Conservation (phyloP, 2,888 invertebrate genomes). For the Tridacna crocea region DNA sequence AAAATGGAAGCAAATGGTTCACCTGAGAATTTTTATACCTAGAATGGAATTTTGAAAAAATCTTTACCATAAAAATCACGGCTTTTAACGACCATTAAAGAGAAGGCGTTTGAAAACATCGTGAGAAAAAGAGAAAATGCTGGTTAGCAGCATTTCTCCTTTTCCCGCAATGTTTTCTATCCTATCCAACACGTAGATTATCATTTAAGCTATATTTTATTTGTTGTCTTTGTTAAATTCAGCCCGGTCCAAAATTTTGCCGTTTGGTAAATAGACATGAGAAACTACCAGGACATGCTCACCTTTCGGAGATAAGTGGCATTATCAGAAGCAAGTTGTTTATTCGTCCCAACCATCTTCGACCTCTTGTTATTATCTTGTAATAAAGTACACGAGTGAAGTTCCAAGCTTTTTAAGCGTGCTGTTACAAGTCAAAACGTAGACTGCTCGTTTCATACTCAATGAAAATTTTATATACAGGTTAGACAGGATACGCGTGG, state of each 20-base stretch:
- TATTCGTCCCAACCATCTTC: slow-evolving; percentile 5
- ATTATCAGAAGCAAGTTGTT: not conserved
- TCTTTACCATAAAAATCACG: too few relatives aligned
- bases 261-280: not conserved
- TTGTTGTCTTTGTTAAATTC: too few relatives aligned
- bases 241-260: too few relatives aligned
- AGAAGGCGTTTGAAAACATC: too few relatives aligned
- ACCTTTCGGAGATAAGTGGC: not conserved
- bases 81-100: not conserved
- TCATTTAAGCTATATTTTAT: too few relatives aligned
- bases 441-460: not conserved
- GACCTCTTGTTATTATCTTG: not conserved
- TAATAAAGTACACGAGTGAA: not conserved
- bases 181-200: too few relatives aligned
- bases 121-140: too few relatives aligned
- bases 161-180: too few relatives aligned
- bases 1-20: too few relatives aligned
- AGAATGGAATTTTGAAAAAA: too few relatives aligned
- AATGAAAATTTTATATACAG: not conserved
- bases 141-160: too few relatives aligned
- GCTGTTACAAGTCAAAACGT: not conserved
- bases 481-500: not conserved
- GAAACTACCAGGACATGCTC: not conserved
- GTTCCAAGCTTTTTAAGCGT: not conserved
- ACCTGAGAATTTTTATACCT: too few relatives aligned